A percentile compares a stretch with the other conserved stretches of the same genome.
phyloP scores from a whole-genome alignment of 2,888 invertebrate genomes.

The Drosophila planitibia region DNA sequence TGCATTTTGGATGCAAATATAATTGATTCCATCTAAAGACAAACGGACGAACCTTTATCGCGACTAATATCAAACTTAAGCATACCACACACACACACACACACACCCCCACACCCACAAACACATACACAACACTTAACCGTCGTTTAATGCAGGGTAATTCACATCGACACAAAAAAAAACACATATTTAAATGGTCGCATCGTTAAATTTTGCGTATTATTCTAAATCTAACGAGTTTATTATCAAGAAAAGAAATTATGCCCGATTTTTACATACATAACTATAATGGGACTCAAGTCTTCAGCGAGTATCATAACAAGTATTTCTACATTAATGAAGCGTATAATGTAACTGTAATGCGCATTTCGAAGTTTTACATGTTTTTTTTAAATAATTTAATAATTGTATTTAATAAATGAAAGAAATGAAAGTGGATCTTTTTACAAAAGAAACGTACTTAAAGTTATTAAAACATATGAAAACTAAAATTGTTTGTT shows the following conservation, averaged over 20 bases:
- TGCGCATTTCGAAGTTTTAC: slow-evolving; percentile 80
- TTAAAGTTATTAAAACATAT: slow-evolving; percentile 72
- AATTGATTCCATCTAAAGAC: slow-evolving; percentile 60
- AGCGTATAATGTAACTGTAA: slow-evolving; percentile 60
- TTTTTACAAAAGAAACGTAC: slow-evolving; percentile 70
- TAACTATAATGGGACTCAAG: slow-evolving; percentile 41
- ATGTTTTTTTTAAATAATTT: slow-evolving; percentile 74
- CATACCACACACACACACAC: slow-evolving; percentile 16
- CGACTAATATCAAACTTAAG: slow-evolving; percentile 32
- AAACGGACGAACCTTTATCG: slow-evolving; percentile 33
- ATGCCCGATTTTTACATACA: slow-evolving; percentile 17
- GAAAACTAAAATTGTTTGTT: slow-evolving; percentile 23
- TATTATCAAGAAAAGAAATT: slow-evolving; percentile 18
- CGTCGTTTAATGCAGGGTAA: slow-evolving; percentile 38
- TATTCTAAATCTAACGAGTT: slow-evolving; percentile 66
- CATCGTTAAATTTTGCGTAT: slow-evolving; percentile 60
- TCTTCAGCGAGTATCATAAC: slow-evolving; percentile 52
- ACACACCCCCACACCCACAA: slow-evolving; percentile 1
- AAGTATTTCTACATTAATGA: slow-evolving; percentile 76
- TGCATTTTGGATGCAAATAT: slow-evolving; percentile 44
- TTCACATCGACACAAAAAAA: slow-evolving; percentile 12
- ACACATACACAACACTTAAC: slow-evolving; percentile 24
- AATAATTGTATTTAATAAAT: slow-evolving; percentile 70
- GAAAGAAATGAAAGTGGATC: slow-evolving; percentile 58
- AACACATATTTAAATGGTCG: slow-evolving; percentile 23